Base-by-base conservation (phyloP, 1,140 invertebrate genomes). In the Plectrocnemia conspersa region DNA sequence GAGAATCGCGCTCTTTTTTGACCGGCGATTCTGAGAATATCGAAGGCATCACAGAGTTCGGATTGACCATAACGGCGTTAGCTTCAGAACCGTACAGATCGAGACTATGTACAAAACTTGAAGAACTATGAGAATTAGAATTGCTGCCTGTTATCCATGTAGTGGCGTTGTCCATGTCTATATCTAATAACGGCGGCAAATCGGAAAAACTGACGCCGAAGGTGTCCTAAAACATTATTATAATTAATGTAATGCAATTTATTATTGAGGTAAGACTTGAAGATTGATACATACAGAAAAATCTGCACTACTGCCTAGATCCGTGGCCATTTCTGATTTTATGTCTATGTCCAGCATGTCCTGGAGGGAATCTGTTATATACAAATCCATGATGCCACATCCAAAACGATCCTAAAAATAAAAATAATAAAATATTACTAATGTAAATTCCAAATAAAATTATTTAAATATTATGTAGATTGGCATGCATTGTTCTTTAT, bases 301-400 rank as follows among this genome's bases (percentile, higher is more conserved):
- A 64, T 83, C 82, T 62, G 74, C 79, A 42, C 76, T 78, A 22
- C 82, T 82, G 42, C 82, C 82, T 33, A 89, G 80, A 35, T 87
- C 81, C 45, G 82, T 82, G 32, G 88, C 86, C 57, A 89, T 85
- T 66, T 89, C 87, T 41, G 82, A 83, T 62, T 89, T 87, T 22
- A 90, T 89, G 65, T 90, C 88, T 64, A 87, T 84, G 64, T 83
- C 87, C 53, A 90, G 77, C 82, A 91, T 89, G 63, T 81, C 79
- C 64, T 86, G 84, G 65, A 88, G 76, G 7, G 84, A 85, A 64
- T 81, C 79, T 9, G 78, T 80, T 56, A 79, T 79, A 64, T 79
- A 81, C 54, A 79, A 70, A 65, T 81, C 79, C 70, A 80, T 58
- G n/a, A 68, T 79, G 15, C 52, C 44, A 45, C 68, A 68, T 45